Conservation (phyloP, 2,888 invertebrate species). For the Nycteola revayana region DNA sequence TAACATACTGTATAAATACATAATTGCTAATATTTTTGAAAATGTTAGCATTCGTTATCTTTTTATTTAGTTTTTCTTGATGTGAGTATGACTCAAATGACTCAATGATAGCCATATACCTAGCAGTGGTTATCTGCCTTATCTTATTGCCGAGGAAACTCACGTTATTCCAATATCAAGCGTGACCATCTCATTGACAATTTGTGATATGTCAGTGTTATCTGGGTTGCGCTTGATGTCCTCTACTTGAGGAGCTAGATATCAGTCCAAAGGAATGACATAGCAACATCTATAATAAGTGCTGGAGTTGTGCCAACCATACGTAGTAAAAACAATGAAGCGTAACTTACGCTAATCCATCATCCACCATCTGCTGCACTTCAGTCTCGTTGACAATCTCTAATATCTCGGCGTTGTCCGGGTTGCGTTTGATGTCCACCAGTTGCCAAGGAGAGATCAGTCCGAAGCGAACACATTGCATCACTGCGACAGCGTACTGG, state of each 20-base stretch:
- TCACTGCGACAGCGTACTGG: constrained; percentile 80
- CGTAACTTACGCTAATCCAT: constrained; percentile 88
- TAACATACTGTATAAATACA: too few relatives aligned
- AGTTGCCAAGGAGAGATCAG: constrained; percentile 91
- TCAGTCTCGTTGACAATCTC: constrained; percentile 85
- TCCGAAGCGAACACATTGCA: constrained; percentile 89
- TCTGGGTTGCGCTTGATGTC: constrained; percentile 89
- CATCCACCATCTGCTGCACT: constrained; percentile 89
- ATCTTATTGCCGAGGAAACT: too few relatives aligned
- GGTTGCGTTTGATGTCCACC: constrained; percentile 88
- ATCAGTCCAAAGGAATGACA: constrained; percentile 92
- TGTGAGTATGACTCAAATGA: too few relatives aligned
- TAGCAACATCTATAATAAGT: too few relatives aligned
- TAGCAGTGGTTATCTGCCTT: too few relatives aligned
- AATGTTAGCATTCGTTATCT: too few relatives aligned
- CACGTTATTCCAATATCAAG: too few relatives aligned
- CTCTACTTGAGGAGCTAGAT: constrained; percentile 90
- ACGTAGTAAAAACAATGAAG: too few relatives aligned
- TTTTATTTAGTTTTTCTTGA: too few relatives aligned
- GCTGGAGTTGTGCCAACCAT: too few relatives aligned
- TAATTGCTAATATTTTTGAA: too few relatives aligned
- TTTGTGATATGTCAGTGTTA: constrained; percentile 86
- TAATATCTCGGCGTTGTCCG: constrained; percentile 87
- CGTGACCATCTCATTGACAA: constrained; percentile 86
- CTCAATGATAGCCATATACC: too few relatives aligned